A percentile compares a stretch with the other conserved stretches of the same genome.
Evolutionary conservation across 2,797 vertebrate species (phyloP).

Genomic region (Megaceryle alcyon): DNA sequence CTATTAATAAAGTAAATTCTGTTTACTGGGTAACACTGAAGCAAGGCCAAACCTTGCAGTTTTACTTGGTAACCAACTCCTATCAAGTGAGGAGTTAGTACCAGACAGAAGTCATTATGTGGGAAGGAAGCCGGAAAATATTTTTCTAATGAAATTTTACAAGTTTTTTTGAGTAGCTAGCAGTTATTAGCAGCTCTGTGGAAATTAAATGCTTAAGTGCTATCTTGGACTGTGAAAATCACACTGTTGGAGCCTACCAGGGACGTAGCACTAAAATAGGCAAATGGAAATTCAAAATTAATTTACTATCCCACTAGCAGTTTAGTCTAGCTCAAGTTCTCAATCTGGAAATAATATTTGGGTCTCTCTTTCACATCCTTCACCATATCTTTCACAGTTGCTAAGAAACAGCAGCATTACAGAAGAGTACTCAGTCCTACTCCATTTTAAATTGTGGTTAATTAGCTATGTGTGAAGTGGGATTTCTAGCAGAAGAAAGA

Average conservation of each 20-base stretch:
- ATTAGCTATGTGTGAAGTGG: constrained; percentile 43
- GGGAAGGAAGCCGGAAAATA: neutral
- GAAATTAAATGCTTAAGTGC: neutral
- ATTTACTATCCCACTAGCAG: neutral
- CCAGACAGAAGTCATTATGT: neutral
- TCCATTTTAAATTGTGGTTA: constrained; percentile 30
- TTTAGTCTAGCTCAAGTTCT: constrained; percentile 43
- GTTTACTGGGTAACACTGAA: neutral
- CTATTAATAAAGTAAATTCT: neutral
- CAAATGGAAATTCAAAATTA: neutral
- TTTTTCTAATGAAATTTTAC: neutral
- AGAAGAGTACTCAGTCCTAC: constrained; percentile 40
- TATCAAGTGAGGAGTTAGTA: neutral
- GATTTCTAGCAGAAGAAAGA: neutral
- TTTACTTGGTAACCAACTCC: neutral
- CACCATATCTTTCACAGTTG: constrained; percentile 6
- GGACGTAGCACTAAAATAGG: neutral
- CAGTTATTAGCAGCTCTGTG: neutral
- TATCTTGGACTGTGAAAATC: neutral
- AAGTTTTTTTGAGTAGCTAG: neutral
- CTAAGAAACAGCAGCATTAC: constrained; percentile 60
- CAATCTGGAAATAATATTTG: constrained; percentile 20
- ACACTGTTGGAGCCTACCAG: neutral
- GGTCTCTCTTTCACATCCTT: constrained; percentile 31
- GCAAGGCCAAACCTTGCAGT: neutral